Evolutionary conservation across 2,888 invertebrate species (phyloP).

Genomic region (Exocentrus adspersus): DNA sequence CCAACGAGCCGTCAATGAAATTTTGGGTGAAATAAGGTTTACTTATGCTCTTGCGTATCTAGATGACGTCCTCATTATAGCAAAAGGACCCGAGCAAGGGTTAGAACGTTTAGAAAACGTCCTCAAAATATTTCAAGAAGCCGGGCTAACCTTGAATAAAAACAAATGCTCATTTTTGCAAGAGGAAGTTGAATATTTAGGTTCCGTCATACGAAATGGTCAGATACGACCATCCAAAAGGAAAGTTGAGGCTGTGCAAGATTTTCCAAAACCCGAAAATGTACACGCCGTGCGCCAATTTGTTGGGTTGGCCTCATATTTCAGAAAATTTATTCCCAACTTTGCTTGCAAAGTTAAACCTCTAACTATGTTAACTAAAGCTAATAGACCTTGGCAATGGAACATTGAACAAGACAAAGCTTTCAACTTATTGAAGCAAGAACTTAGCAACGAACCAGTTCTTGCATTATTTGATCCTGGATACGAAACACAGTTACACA

Average conservation of each 20-base stretch:
- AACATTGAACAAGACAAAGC: conserved; percentile 4
- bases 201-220: conserved; percentile 2
- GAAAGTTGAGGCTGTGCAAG: conserved; percentile 7
- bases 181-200: conserved; percentile 20
- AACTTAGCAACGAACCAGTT: conserved; percentile 13
- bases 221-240: neutral
- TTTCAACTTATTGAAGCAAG: conserved; percentile 10
- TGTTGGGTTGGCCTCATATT: conserved; percentile 17
- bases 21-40: conserved; percentile 6
- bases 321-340: conserved; percentile 9
- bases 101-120: conserved; percentile 16
- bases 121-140: conserved; percentile 3
- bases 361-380: conserved; percentile 14
- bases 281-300: conserved; percentile 15
- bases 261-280: conserved; percentile 16
- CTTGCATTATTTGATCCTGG: neutral
- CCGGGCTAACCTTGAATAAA: conserved; percentile 16
- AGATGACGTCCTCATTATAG: conserved; percentile 10
- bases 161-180: conserved; percentile 23
- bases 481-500: conserved; percentile 33
- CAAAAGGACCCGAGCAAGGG: conserved; percentile 4
- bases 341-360: conserved; percentile 15
- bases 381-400: conserved; percentile 10
- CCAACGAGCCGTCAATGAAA: conserved; percentile 20
- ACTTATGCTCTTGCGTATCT: conserved; percentile 14